Evolutionary conservation across 2,888 invertebrate genomes (phyloP).

Genomic region (Lottia scabra): DNA sequence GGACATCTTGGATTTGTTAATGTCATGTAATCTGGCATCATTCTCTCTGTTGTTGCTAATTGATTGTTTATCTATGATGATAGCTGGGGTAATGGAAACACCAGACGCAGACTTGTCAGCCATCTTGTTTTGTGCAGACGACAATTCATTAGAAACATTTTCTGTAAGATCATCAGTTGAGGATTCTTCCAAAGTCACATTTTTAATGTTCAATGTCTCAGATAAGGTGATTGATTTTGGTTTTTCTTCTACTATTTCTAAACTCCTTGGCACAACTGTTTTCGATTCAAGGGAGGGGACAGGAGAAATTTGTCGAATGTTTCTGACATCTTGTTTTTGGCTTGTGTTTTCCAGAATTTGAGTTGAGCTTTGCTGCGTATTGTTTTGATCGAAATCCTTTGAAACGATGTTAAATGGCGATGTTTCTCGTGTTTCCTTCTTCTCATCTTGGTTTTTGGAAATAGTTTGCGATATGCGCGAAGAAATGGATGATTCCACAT

Average conservation of each 20-base stretch:
- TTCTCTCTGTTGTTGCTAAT: background rate
- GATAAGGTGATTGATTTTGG: background rate
- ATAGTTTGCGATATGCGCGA: constrained; percentile 13
- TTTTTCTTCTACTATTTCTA: background rate
- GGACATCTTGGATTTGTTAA: background rate
- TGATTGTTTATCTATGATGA: background rate
- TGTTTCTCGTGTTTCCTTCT: background rate
- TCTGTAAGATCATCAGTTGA: background rate
- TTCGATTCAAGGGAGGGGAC: background rate
- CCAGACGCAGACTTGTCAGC: background rate
- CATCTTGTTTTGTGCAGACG: no score
- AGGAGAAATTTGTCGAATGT: no score
- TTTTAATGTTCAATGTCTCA: background rate
- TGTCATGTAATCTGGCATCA: background rate
- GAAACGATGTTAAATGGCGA: background rate
- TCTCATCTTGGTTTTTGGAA: constrained; percentile 6
- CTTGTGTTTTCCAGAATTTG: background rate
- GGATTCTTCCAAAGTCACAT: background rate
- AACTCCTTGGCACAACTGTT: background rate
- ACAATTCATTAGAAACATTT: no score
- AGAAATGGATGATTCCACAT: constrained; percentile 27
- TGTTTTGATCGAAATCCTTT: no score
- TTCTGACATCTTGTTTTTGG: no score
- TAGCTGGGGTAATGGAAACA: background rate
- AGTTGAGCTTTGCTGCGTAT: no score